Base-by-base conservation (phyloP, 2,888 invertebrate species). In the Phlogophora meticulosa region DNA sequence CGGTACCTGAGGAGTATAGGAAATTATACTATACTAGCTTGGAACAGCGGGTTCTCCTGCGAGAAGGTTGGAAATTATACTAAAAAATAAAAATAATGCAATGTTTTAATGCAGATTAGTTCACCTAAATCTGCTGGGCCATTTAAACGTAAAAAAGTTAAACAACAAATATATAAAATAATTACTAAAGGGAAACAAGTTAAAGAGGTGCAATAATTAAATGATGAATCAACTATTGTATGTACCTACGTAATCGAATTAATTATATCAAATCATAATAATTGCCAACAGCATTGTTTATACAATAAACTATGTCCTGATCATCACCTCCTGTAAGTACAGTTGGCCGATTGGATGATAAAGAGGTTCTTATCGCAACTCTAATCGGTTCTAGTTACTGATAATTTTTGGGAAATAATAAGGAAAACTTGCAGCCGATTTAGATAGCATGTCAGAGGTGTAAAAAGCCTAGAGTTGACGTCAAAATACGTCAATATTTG, bases 1-100 rank as follows among this genome's bases (percentile, higher is more conserved):
- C 96, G 94, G 78, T 91, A 96, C 96, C 96, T 96, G 11, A 0
- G n/a, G 1, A 36, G 7, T n/a, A n/a, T n/a, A n/a, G n/a, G n/a
- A n/a, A n/a, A n/a, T n/a, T n/a, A n/a, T n/a, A n/a, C n/a, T n/a
- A n/a, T n/a, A n/a, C n/a, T n/a, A n/a, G n/a, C n/a, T n/a, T n/a
- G n/a, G n/a, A n/a, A n/a, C n/a, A n/a, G n/a, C n/a, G n/a, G n/a
- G n/a, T n/a, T n/a, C n/a, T n/a, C n/a, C n/a, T n/a, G n/a, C n/a
- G n/a, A n/a, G n/a, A n/a, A n/a, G n/a, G n/a, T n/a, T n/a, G n/a
- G n/a, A n/a, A n/a, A n/a, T n/a, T n/a, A n/a, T n/a, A n/a, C n/a
- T n/a, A n/a, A n/a, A n/a, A n/a, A n/a, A n/a, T n/a, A n/a, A n/a
- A n/a, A n/a, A n/a, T n/a, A n/a, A n/a, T n/a, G n/a, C n/a, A n/a